Evolutionary conservation across 2,888 invertebrate genomes (phyloP).

Genomic region (Chrysolina oricalcia): DNA sequence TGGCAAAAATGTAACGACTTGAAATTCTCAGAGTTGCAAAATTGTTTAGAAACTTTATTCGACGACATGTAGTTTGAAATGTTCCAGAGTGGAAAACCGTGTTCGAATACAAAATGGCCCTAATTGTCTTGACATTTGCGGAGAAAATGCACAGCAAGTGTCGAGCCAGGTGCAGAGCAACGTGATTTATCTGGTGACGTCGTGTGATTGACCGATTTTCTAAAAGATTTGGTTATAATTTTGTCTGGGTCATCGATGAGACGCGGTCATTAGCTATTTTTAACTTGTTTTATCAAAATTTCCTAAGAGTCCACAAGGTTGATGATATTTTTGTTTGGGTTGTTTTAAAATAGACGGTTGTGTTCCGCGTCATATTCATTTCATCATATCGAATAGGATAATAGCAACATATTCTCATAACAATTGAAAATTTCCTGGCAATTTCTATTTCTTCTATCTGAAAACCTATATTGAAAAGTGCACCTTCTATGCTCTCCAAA

Average conservation of each 20-base stretch:
- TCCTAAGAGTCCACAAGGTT: not conserved
- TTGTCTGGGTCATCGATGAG: not conserved
- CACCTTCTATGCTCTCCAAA: no score
- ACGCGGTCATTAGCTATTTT: not conserved
- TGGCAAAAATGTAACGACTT: conserved; percentile 13
- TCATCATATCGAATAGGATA: not conserved
- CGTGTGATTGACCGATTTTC: conserved; percentile 2
- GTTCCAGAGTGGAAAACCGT: conserved; percentile 27
- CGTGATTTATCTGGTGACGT: not conserved
- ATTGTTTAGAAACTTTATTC: conserved; percentile 24
- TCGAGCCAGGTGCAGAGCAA: conserved; percentile 22
- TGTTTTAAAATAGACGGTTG: not conserved
- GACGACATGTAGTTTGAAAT: conserved; percentile 16
- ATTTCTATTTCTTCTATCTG: no score
- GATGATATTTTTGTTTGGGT: not conserved
- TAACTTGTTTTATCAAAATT: conserved; percentile 5
- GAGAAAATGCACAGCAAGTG: conserved; percentile 21
- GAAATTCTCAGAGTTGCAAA: conserved; percentile 3
- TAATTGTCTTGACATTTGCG: conserved; percentile 26
- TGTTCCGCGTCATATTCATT: not conserved
- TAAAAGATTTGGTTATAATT: conserved; percentile 17
- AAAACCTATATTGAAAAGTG: no score
- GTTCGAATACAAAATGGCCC: conserved; percentile 27
- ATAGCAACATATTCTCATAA: no score
- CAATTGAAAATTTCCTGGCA: no score